Percentiles rank a stretch among this genome's conserved stretches.
Evolutionary conservation across 2,113 vertebrate species (phyloP).

Genomic region (Embiotoca jacksoni): DNA sequence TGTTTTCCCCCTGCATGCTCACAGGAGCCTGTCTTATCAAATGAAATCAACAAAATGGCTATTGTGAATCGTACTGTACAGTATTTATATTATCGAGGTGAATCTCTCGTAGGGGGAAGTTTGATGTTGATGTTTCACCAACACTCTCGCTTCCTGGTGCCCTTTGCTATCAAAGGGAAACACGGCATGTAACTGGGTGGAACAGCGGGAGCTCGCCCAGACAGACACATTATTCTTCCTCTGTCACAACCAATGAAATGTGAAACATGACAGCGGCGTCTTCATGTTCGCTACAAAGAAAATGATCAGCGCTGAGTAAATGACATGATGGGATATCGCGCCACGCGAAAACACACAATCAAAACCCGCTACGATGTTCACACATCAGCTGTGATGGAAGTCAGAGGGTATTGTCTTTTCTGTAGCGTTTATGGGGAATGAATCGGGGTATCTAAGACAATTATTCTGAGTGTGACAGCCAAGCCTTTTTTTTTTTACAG

Average conservation of each 20-base stretch:
- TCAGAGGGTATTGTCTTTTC: conserved; percentile 45
- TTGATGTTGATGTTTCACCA: conserved; percentile 54
- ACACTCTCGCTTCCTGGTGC: conserved; percentile 51
- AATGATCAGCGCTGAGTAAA: conserved; percentile 49
- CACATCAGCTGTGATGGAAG: conserved; percentile 68
- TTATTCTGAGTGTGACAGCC: conserved; percentile 74
- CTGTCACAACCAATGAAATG: conserved; percentile 68
- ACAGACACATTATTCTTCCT: conserved; percentile 51
- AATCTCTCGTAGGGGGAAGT: conserved; percentile 58
- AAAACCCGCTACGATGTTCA: conserved; percentile 60
- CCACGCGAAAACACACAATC: conserved; percentile 63
- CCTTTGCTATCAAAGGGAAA: conserved; percentile 66
- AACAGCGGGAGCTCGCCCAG: conserved; percentile 52
- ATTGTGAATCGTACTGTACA: conserved; percentile 44
- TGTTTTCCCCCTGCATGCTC: conserved; percentile 18
- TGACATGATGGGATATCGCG: conserved; percentile 27
- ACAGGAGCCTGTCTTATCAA: conserved; percentile 40
- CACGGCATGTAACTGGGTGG: conserved; percentile 27
- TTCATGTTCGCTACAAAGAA: conserved; percentile 31
- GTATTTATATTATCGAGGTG: conserved; percentile 55
- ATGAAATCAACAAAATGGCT: conserved; percentile 50
- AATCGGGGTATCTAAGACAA: conserved; percentile 71
- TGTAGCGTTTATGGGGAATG: conserved; percentile 53
- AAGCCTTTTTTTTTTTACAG: conserved; percentile 11
- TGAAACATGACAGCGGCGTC: conserved; percentile 58